Conservation (phyloP, 2,888 invertebrate species). For the Drosophila paranaensis region DNA sequence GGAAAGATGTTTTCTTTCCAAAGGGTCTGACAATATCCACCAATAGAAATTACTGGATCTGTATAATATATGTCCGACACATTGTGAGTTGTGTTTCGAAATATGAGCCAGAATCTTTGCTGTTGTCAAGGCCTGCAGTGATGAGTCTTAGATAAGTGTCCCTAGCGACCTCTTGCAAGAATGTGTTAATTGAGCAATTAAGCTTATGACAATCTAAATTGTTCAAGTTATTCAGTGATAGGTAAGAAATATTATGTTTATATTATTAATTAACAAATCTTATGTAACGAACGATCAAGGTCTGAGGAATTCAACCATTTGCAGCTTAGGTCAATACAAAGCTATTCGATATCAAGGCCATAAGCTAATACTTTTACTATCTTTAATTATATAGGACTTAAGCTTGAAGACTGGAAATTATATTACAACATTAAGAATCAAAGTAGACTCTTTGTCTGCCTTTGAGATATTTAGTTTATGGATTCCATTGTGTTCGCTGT, state of each 20-base stretch:
- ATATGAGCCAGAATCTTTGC: background rate
- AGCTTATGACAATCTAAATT: background rate
- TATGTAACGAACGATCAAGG: background rate
- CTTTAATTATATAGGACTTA: background rate
- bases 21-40: too few relatives aligned
- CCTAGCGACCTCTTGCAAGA: background rate
- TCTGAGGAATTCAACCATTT: background rate
- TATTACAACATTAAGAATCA: too few relatives aligned
- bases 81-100: too few relatives aligned
- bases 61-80: too few relatives aligned
- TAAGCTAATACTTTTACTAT: background rate
- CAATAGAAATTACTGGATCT: too few relatives aligned
- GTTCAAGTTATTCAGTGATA: background rate
- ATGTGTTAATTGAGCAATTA: slow-evolving; percentile 7
- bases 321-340: background rate
- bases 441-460: too few relatives aligned
- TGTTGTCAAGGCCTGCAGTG: background rate
- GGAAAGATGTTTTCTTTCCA: background rate
- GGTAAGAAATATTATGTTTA: background rate
- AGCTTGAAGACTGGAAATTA: too few relatives aligned
- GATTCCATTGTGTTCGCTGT: too few relatives aligned
- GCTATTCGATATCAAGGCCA: background rate
- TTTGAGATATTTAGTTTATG: too few relatives aligned
- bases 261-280: slow-evolving; percentile 7
- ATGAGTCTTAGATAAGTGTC: background rate